Percentiles rank a stretch among this genome's conserved stretches.
Conservation (phyloP, 1,140 invertebrate genomes). For the Grapholita molesta region DNA sequence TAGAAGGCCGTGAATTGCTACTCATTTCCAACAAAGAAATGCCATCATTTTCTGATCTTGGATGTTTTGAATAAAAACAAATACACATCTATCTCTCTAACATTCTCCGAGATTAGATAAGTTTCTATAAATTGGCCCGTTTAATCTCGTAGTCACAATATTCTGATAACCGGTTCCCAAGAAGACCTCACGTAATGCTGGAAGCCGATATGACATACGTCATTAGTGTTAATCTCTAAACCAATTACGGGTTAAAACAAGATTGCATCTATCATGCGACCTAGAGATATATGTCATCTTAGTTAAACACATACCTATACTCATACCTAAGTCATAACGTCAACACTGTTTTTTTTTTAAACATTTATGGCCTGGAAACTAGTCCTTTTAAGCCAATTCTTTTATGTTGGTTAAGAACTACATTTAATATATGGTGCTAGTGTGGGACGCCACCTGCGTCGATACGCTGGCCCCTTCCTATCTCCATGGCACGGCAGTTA, state of each 20-base stretch:
- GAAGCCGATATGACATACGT: constrained; percentile 2
- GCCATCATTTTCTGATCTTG: not conserved
- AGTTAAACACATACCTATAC: not conserved
- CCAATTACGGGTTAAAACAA: not conserved
- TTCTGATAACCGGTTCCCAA: not conserved
- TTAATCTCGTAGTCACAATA: constrained; percentile 9
- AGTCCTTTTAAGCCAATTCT: no score
- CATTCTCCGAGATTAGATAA: not conserved
- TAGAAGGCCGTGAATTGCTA: no score
- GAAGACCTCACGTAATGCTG: not conserved
- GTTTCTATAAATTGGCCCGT: not conserved
- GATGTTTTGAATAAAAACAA: no score
- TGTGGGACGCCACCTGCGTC: no score
- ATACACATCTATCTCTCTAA: not conserved
- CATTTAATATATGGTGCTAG: no score
- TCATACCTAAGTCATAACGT: no score
- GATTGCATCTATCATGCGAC: not conserved
- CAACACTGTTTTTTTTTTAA: no score
- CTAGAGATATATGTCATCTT: not conserved
- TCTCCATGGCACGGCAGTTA: no score
- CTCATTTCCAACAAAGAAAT: not conserved
- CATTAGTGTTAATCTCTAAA: not conserved
- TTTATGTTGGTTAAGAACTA: no score
- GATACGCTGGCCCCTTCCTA: no score
- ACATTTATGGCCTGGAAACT: no score